Evolutionary conservation across 2,113 vertebrate species (phyloP).

Genomic region (Aythya baeri): DNA sequence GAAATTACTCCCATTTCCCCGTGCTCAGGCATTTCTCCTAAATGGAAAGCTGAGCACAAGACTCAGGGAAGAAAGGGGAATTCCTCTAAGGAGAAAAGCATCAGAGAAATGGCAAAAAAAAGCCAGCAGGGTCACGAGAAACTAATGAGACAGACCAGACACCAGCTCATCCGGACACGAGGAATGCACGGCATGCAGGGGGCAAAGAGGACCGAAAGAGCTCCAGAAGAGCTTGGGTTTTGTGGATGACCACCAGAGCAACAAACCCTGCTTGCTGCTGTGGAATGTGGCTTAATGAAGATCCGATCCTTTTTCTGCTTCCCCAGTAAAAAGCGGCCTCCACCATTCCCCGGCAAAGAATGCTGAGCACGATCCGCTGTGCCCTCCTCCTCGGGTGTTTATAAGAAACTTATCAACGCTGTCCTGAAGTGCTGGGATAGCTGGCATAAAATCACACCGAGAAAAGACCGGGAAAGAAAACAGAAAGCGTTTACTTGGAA

Average conservation of each 20-base stretch:
- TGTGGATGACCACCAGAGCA: not conserved
- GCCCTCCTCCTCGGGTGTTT: not conserved
- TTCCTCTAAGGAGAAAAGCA: not conserved
- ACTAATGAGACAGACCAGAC: constrained; percentile 37
- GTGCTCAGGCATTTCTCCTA: not conserved
- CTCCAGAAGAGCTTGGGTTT: not conserved
- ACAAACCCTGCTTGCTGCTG: not conserved
- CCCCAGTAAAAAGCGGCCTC: not conserved
- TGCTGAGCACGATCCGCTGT: accelerated
- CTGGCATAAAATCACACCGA: too few species aligned
- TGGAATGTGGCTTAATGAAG: not conserved
- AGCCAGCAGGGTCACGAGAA: not conserved
- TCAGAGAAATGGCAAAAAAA: not conserved
- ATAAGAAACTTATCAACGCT: not conserved
- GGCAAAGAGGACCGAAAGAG: not conserved
- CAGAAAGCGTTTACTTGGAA: too few species aligned
- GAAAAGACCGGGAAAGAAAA: too few species aligned
- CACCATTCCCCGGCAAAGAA: not conserved
- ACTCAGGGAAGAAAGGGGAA: not conserved
- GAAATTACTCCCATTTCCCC: not conserved
- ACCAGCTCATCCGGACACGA: not conserved
- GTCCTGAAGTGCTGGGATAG: too few species aligned
- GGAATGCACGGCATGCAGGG: constrained; percentile 19
- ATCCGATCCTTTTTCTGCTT: not conserved
- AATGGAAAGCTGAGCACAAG: not conserved